Percentiles rank a stretch among this genome's conserved stretches.
phyloP scores from a whole-genome alignment of 2,888 invertebrate species.

The Cosmopolites sordidus region DNA sequence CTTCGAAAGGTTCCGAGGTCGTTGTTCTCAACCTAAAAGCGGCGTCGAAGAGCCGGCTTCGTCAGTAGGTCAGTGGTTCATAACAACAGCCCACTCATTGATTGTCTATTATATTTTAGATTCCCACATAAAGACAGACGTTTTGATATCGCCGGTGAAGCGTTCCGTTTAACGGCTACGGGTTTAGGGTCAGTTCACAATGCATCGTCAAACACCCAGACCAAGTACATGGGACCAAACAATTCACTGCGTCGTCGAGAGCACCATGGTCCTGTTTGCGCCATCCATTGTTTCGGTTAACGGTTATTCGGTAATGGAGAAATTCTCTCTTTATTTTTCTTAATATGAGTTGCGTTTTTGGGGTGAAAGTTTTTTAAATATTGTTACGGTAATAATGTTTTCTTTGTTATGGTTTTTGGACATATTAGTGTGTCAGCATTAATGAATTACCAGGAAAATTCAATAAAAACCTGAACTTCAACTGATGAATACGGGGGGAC shows the following conservation, averaged over 20 bases:
- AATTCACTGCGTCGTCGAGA: too few species aligned
- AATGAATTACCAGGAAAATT: too few species aligned
- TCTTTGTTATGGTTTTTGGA: too few species aligned
- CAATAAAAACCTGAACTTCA: too few species aligned
- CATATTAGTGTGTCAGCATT: too few species aligned
- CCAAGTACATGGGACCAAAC: too few species aligned
- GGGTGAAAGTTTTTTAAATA: neutral
- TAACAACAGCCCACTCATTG: constrained; percentile 20
- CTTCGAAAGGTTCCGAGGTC: constrained; percentile 12
- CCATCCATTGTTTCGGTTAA: neutral
- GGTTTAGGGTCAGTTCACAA: constrained; percentile 1
- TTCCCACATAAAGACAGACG: constrained; percentile 13
- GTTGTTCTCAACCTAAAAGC: constrained; percentile 22
- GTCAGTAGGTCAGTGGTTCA: constrained; percentile 41
- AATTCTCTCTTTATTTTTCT: neutral
- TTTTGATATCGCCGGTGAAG: constrained; percentile 5
- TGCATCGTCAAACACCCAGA: neutral
- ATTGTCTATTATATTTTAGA: constrained; percentile 18
- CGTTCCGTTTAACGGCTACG: neutral
- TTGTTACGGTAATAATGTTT: too few species aligned
- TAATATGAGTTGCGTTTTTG: constrained; percentile 1
- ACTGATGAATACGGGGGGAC: too few species aligned
- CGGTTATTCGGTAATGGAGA: neutral
- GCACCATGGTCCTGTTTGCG: neutral
- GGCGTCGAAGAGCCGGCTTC: constrained; percentile 24